A percentile compares a stretch with the other conserved stretches of the same genome.
Conservation (phyloP, 1,140 invertebrate species). For the Heterodera carotae region DNA sequence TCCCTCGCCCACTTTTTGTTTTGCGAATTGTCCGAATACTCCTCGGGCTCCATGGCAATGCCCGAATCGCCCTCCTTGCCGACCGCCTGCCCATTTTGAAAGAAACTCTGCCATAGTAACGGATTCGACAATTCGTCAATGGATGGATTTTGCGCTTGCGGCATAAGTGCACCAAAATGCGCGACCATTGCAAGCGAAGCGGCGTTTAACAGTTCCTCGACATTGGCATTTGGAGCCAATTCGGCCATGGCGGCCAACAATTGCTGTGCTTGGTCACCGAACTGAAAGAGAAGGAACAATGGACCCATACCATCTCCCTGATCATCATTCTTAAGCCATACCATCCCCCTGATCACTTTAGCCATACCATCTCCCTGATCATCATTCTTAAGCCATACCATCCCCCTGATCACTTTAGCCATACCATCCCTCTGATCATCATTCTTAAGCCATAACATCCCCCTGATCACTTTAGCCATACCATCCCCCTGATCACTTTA, state of each 20-base stretch:
- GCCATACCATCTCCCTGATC: no score
- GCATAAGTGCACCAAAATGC: neutral
- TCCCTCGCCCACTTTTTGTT: neutral
- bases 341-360: no score
- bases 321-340: no score
- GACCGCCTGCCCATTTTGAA: neutral
- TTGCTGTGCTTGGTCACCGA: neutral
- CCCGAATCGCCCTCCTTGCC: neutral
- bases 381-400: no score
- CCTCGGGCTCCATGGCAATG: constrained; percentile 11
- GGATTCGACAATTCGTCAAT: neutral
- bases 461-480: no score
- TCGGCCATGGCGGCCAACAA: neutral
- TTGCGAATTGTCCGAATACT: neutral
- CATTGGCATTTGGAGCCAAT: constrained; percentile 1
- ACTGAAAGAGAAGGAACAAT: neutral
- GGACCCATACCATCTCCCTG: no score
- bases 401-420: no score
- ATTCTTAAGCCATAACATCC: no score
- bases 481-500: no score
- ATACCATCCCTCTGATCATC: no score
- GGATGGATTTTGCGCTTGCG: neutral
- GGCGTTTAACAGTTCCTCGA: neutral
- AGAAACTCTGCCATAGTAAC: neutral
- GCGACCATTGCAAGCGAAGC: constrained; percentile 11